Base-by-base conservation (phyloP, 1,140 invertebrate species). In the Drosophila kurseongensis region DNA sequence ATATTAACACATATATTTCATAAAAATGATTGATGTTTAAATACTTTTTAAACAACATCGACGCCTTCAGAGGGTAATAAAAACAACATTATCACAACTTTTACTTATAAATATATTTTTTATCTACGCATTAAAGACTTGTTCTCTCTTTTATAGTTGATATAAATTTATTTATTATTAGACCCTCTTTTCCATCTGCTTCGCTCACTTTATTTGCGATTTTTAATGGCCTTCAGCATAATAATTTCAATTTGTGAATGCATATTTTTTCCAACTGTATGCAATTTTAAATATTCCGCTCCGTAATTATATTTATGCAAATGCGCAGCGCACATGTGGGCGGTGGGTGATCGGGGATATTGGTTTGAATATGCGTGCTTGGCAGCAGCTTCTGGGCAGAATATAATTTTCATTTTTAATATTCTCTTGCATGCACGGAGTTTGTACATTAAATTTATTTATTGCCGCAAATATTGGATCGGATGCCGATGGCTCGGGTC, bases 331-430 rank as follows among this genome's bases (percentile, higher is more conserved):
- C 48, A 76, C 56, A 54, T 77, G 57, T 66, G 74, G 68, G 52
- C 42, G 41, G 58, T 29, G 29, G 74, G 58, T 32, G 23, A 3
- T 12, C 3, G 18, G 27, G 23, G 29, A 41, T 36, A 65, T 51
- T 67, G 65, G 42, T 45, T 73, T 71, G 68, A 69, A 86, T 75
- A 78, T 75, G 65, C 44, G 65, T 73, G 78, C 55, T 44, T 66
- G 72, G 68, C 69, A 63, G 65, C 65, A 68, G 75, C 82, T 79
- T 72, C 79, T 75, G 76, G 78, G 76, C 62, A 80, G 83, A 88
- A 81, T 81, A 88, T 84, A 91, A 88, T 91, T 91, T 84, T 82
- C 78, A 77, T 88, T 91, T 91, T 91, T 91, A 91, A 91, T 91
- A 91, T 91, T 77, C 88, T 89, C 76, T 80, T 82, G 83, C 82